Conservation (phyloP, 2,888 invertebrate species). For the Eremobia ochroleuca region DNA sequence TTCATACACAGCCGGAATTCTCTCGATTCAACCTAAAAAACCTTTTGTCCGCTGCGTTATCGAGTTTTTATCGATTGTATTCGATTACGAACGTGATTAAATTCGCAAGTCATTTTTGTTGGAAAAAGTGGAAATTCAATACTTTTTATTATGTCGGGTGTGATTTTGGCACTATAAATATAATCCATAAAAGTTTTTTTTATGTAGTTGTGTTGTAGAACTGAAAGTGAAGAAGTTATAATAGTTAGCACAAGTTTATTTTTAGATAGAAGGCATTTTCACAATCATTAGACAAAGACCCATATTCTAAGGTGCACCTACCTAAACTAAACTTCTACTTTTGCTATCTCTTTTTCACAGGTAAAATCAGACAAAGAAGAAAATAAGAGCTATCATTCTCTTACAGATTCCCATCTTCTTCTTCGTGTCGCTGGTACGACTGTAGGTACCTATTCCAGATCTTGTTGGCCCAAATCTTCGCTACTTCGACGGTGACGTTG, state of each 20-base stretch:
- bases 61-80: slow-evolving; percentile 60
- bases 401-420: not conserved
- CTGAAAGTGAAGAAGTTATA: slow-evolving; percentile 22
- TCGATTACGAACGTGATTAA: slow-evolving; percentile 53
- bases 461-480: too few species aligned
- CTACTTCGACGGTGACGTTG: too few species aligned
- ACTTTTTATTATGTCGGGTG: not conserved
- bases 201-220: not conserved
- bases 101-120: slow-evolving; percentile 45
- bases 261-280: slow-evolving; percentile 49
- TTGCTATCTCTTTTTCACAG: not conserved
- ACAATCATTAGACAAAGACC: slow-evolving; percentile 35
- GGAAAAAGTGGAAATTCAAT: slow-evolving; percentile 21
- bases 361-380: not conserved
- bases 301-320: slow-evolving; percentile 1
- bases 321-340: not conserved
- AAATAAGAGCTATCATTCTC: not conserved
- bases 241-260: slow-evolving; percentile 34
- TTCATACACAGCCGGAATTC: slow-evolving; percentile 72
- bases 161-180: slow-evolving; percentile 30
- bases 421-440: too few species aligned
- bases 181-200: not conserved
- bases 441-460: too few species aligned
- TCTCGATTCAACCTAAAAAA: slow-evolving; percentile 69
- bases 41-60: slow-evolving; percentile 66